phyloP scores from a whole-genome alignment of 2,888 invertebrate species.

The Melanostoma mellinum region DNA sequence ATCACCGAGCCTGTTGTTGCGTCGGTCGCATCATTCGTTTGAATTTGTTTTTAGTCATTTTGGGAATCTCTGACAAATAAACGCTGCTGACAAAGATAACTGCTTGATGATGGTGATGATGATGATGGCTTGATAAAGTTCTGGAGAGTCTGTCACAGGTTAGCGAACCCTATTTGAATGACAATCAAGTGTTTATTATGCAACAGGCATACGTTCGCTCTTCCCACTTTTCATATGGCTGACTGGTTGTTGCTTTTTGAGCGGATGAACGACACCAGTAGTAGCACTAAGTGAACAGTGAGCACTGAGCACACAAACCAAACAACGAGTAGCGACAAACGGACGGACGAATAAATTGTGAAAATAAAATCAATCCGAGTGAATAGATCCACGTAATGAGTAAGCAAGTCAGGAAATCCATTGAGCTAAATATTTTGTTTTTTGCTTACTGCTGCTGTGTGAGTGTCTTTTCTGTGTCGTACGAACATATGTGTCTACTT shows the following conservation, averaged over 20 bases:
- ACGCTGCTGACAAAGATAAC: slow-evolving; percentile 41
- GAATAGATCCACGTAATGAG: slow-evolving; percentile 69
- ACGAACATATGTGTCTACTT: slow-evolving; percentile 29
- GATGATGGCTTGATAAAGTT: slow-evolving; percentile 62
- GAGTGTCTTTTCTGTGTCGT: slow-evolving; percentile 38
- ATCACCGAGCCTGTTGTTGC: neutral
- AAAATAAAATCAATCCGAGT: slow-evolving; percentile 67
- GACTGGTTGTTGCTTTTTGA: slow-evolving; percentile 35
- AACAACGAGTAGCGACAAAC: slow-evolving; percentile 12
- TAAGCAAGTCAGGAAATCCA: slow-evolving; percentile 73
- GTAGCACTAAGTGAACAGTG: slow-evolving; percentile 2
- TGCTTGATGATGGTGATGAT: neutral
- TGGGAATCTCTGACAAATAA: slow-evolving; percentile 37
- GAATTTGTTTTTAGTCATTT: slow-evolving; percentile 6
- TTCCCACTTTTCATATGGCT: slow-evolving; percentile 67
- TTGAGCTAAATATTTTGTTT: slow-evolving; percentile 67
- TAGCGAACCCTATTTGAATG: slow-evolving; percentile 74
- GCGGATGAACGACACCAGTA: slow-evolving; percentile 53
- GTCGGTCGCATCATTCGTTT: too few species aligned
- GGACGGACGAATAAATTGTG: slow-evolving; percentile 64
- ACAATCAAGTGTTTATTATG: slow-evolving; percentile 80
- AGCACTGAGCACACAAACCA: slow-evolving; percentile 6
- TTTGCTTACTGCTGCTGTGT: neutral
- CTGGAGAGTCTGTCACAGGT: slow-evolving; percentile 70
- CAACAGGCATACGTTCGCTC: slow-evolving; percentile 77